Evolutionary conservation across 92 coral and sea anemone genomes (phyloP), one percentile per base, ranked within the genome.

Genomic region (Scolanthus callimorphus): DNA sequence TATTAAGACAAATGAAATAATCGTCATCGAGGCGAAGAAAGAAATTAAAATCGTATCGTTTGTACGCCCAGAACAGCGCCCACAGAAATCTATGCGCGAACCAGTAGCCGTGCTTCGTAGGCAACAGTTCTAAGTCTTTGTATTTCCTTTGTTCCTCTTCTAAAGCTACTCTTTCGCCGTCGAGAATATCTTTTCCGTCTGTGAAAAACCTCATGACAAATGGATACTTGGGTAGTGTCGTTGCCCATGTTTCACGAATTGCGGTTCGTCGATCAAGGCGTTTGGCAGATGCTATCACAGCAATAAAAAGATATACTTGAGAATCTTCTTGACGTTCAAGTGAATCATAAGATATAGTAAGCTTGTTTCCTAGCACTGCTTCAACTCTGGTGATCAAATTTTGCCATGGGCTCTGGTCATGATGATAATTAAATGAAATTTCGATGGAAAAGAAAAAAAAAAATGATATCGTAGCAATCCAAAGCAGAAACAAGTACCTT

Each of bases 1-100:
- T 56, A 51, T 63, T 63, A 31, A 66, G 22, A 25, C 73, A 66
- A 20, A 66, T 17, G 20, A 66, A 66, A 37, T 66, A 66, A 13
- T 66, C 73, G 20, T 66, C 73, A 24, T 66, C 73, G 2, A 66
- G 9, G 3, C 73, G 73, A n/a, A 66, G 31, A 12, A 51, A 26
- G 38, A 28, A 55, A 12, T 26, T 17, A 31, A 66, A 66, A 17
- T 53, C 45, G 30, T 66, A 66, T 4, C 27, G n/a, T n/a, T n/a
- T n/a, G n/a, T n/a, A n/a, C n/a, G n/a, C n/a, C n/a, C n/a, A n/a
- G n/a, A n/a, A n/a, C n/a, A n/a, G n/a, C n/a, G n/a, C n/a, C n/a
- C n/a, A n/a, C n/a, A n/a, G n/a, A n/a, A n/a, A n/a, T n/a, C n/a
- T n/a, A n/a, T n/a, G n/a, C n/a, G n/a, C n/a, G n/a, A n/a, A n/a